Evolutionary conservation across 2,113 vertebrate genomes (phyloP), one percentile per base, ranked within the genome.

Genomic region (Ceyx melanurus): DNA sequence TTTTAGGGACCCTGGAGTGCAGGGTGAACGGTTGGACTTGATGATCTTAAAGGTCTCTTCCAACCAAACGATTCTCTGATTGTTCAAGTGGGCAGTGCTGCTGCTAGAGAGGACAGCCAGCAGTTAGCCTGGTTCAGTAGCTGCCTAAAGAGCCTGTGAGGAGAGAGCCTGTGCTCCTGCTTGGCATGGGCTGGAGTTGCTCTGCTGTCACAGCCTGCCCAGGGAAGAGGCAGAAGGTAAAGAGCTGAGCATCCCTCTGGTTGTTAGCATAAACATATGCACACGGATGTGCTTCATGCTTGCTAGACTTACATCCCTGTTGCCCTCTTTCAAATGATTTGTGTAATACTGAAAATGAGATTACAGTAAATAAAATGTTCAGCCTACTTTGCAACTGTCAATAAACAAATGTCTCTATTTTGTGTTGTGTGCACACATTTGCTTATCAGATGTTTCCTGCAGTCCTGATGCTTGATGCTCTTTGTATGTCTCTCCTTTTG

Each of bases 251-350:
- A 84, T 94, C 54, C 58, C 62, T 2, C 0, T 72, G 65, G 37
- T 75, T 83, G 67, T 80, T 86, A 77, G 37, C 48, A 50, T 82
- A 82, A 96, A 61, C 48, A 43, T 75, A 65, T 35, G 79, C 85
- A 61, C 35, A 18, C 0, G 3, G 82, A 89, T 4, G 9, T 75
- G 80, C 79, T 94, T 93, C 92, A 74, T 91, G 74, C 92, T 92
- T 86, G 56, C 75, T 95, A 89, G 85, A 66, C 79, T 64, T 82
- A 15, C 1, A 56, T 91, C 68, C 79, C 72, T 57, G n/a, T 64
- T 88, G 76, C 57, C 82, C 53, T 93, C 71, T 92, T 94, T 86
- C 61, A 92, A 75, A 89, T 92, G 61, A 81, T 82, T 60, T 95
- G 79, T 95, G 57, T 87, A 80, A 77, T 91, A 50, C 89, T 64